Evolutionary conservation across 1,140 invertebrate genomes (phyloP).

Genomic region (Chironomus striatipennis): DNA sequence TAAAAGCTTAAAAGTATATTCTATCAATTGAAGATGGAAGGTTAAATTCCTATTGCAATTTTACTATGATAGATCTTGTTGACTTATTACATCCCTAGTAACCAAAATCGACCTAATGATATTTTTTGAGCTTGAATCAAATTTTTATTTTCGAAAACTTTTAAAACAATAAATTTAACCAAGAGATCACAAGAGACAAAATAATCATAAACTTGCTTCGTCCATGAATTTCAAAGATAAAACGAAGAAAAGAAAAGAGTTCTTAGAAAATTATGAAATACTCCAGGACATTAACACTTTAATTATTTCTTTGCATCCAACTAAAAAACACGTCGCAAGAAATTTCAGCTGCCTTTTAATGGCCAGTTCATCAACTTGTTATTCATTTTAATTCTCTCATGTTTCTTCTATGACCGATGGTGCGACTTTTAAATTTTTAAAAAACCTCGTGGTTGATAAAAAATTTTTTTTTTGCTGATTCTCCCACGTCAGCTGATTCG

Average conservation of each 20-base stretch:
- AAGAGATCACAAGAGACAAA: too few species aligned
- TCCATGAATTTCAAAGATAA: background rate
- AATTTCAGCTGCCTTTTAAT: background rate
- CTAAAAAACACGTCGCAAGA: background rate
- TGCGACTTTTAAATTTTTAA: background rate
- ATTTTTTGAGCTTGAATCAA: too few species aligned
- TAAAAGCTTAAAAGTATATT: too few species aligned
- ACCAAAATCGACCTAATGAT: too few species aligned
- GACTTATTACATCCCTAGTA: too few species aligned
- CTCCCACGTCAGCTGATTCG: slow-evolving; percentile 21
- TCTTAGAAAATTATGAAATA: background rate
- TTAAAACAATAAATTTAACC: too few species aligned
- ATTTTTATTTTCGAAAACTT: too few species aligned
- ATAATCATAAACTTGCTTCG: too few species aligned
- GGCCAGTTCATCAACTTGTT: background rate
- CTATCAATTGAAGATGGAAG: too few species aligned
- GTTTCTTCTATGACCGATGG: background rate
- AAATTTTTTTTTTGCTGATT: background rate
- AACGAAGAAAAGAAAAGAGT: background rate
- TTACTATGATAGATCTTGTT: too few species aligned
- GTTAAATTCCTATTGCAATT: too few species aligned
- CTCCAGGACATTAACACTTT: slow-evolving; percentile 1
- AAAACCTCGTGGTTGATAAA: background rate
- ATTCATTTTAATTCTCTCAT: background rate
- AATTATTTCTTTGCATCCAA: background rate